Conservation (phyloP, 1,140 invertebrate species). For the Drosophila lacteicornis region DNA sequence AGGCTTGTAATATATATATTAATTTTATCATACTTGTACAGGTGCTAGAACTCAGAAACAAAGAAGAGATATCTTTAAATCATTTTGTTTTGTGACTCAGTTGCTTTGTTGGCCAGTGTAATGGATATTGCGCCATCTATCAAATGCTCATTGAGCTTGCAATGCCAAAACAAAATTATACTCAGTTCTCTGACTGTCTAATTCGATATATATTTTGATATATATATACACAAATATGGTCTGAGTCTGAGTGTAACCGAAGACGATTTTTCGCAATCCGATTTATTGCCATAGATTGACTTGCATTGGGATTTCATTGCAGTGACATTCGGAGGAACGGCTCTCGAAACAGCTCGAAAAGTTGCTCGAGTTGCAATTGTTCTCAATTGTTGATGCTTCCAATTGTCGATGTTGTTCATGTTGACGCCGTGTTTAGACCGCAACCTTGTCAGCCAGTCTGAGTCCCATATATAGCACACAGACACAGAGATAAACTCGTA, state of each 20-base stretch:
- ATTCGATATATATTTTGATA: neutral
- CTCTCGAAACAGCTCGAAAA: neutral
- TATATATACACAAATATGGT: slow-evolving; percentile 21
- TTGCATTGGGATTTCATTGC: slow-evolving; percentile 15
- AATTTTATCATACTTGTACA: neutral
- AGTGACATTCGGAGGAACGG: neutral
- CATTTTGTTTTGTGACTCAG: slow-evolving; percentile 7
- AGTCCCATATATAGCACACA: slow-evolving; percentile 18
- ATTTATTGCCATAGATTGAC: slow-evolving; percentile 19
- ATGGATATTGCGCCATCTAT: slow-evolving; percentile 27
- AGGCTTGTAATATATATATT: no score
- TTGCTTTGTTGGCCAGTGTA: slow-evolving; percentile 18
- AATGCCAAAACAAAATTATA: slow-evolving; percentile 43
- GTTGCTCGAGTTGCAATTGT: slow-evolving; percentile 19
- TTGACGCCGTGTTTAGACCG: slow-evolving; percentile 34
- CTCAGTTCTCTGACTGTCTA: neutral
- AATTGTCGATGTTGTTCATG: slow-evolving; percentile 7
- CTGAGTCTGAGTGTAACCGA: slow-evolving; percentile 22
- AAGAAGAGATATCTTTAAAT: neutral
- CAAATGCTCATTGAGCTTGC: slow-evolving; percentile 26
- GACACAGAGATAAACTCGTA: neutral
- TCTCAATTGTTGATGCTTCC: slow-evolving; percentile 4
- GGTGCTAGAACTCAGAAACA: neutral
- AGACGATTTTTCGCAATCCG: slow-evolving; percentile 37
- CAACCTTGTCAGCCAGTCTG: slow-evolving; percentile 40